phyloP scores from a whole-genome alignment of 1,140 invertebrate species.

The Chelonus insularis region DNA sequence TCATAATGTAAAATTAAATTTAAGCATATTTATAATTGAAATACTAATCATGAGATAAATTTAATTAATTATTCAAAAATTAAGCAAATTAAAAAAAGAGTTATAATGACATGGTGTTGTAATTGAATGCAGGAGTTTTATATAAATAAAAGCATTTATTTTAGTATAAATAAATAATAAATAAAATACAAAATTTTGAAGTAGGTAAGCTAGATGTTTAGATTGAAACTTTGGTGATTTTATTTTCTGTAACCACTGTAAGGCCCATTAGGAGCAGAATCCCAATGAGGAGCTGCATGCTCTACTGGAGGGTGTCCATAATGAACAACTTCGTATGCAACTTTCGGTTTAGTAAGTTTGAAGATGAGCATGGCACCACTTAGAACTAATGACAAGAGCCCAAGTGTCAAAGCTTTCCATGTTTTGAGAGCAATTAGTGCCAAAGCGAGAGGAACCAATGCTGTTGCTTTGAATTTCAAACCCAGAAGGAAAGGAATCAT shows the following conservation, averaged over 20 bases:
- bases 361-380: conserved; percentile 82
- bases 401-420: conserved; percentile 83
- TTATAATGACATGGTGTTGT: too few species aligned
- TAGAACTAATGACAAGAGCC: conserved; percentile 78
- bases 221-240: too few species aligned
- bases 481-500: conserved; percentile 81
- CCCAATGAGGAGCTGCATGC: conserved; percentile 66
- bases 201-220: too few species aligned
- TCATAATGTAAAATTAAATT: too few species aligned
- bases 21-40: too few species aligned
- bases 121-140: too few species aligned
- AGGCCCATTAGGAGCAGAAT: conserved; percentile 66
- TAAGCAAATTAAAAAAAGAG: too few species aligned
- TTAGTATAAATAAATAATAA: too few species aligned
- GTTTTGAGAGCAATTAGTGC: conserved; percentile 82
- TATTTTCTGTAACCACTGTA: conserved; percentile 61
- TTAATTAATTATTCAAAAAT: too few species aligned
- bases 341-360: conserved; percentile 81
- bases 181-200: too few species aligned
- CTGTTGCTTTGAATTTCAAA: conserved; percentile 81
- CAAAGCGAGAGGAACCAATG: conserved; percentile 76
- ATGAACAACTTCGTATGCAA: conserved; percentile 79
- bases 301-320: conserved; percentile 79
- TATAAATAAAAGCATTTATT: too few species aligned
- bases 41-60: too few species aligned